A percentile compares a stretch with the other conserved stretches of the same genome.
Conservation (phyloP, 2,797 vertebrate genomes). For the Hyperoplus immaculatus region DNA sequence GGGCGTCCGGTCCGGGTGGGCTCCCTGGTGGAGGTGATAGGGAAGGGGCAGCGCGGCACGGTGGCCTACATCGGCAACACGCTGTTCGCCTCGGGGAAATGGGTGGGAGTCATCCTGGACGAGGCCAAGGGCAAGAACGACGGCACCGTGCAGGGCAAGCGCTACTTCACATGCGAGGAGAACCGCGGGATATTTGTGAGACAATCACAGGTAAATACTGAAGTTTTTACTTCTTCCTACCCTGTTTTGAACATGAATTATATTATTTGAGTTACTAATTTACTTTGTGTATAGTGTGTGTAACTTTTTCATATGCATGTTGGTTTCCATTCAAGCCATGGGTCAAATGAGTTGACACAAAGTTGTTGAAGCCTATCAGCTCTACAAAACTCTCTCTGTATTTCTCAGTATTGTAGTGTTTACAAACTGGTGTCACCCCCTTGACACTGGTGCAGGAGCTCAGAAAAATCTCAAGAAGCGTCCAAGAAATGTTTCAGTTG, state of each 20-base stretch:
- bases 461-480: too few species aligned
- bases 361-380: too few species aligned
- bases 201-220: conserved; percentile 90
- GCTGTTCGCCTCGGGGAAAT: conserved; percentile 95
- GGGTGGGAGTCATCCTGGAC: conserved; percentile 96
- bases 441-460: too few species aligned
- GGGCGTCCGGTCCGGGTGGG: conserved; percentile 92
- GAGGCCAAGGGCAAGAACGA: conserved; percentile 96
- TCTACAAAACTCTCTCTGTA: too few species aligned
- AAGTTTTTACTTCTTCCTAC: too few species aligned
- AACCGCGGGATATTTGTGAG: conserved; percentile 95
- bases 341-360: too few species aligned
- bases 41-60: conserved; percentile 93
- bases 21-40: conserved; percentile 94
- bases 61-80: conserved; percentile 95
- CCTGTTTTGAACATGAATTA: neutral
- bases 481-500: too few species aligned
- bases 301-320: too few species aligned
- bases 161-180: conserved; percentile 94
- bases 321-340: too few species aligned
- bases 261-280: conserved; percentile 14
- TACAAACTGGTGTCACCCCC: too few species aligned
- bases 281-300: too few species aligned
- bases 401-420: too few species aligned
- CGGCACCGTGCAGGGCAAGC: conserved; percentile 94